phyloP scores from a whole-genome alignment of 2,113 vertebrate genomes.

The Marmota flaviventris region DNA sequence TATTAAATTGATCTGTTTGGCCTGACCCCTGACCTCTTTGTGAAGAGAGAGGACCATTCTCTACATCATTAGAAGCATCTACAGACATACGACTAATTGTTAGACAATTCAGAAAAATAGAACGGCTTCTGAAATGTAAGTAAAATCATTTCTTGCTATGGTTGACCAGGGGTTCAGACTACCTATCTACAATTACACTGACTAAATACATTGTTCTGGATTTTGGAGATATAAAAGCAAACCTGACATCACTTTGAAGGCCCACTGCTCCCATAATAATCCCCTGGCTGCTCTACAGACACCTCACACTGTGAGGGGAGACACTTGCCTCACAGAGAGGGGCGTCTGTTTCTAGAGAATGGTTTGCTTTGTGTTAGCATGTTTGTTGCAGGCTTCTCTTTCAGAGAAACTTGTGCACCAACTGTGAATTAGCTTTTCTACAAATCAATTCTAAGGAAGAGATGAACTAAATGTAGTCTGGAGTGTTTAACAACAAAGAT shows the following conservation, averaged over 20 bases:
- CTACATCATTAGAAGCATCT: background rate
- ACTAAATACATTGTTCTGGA: background rate
- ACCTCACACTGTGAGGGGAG: background rate
- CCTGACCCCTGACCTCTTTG: background rate
- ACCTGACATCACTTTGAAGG: background rate
- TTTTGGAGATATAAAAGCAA: background rate
- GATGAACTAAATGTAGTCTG: background rate
- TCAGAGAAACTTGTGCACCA: background rate
- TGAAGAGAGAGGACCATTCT: background rate
- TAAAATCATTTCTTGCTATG: conserved; percentile 36
- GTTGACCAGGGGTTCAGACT: background rate
- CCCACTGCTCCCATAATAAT: background rate
- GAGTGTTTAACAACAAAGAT: background rate
- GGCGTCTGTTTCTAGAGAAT: background rate
- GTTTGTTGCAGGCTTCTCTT: background rate
- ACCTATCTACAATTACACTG: background rate
- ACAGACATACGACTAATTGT: background rate
- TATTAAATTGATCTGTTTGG: background rate
- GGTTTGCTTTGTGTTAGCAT: background rate
- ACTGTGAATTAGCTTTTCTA: background rate
- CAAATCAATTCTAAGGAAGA: background rate
- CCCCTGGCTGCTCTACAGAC: background rate
- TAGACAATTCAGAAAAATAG: background rate
- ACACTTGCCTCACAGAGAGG: background rate
- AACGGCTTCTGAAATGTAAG: conserved; percentile 55